Conservation (phyloP, 2,888 invertebrate species). For the Aphodius granarius region DNA sequence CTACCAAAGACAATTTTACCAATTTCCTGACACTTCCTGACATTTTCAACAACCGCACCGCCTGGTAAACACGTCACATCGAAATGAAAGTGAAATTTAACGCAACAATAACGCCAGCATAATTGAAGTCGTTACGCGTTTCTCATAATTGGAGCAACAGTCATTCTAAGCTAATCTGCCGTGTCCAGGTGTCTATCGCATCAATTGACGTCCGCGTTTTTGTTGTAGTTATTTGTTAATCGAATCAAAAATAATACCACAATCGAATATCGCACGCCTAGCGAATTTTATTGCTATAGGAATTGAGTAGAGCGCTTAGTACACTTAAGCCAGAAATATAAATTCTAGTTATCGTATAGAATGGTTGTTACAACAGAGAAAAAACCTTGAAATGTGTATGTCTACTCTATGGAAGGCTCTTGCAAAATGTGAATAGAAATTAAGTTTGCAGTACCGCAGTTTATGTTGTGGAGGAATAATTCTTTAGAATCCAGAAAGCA, state of each 20-base stretch:
- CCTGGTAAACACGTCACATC: neutral
- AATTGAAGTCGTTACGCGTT: neutral
- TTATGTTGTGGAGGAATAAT: too few species aligned
- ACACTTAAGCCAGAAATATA: neutral
- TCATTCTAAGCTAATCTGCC: neutral
- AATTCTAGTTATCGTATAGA: neutral
- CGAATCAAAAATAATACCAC: neutral
- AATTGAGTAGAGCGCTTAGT: neutral
- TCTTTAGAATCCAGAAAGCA: too few species aligned
- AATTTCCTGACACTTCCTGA: neutral
- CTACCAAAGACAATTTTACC: neutral
- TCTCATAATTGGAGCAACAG: neutral
- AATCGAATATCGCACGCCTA: neutral
- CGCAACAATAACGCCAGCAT: neutral
- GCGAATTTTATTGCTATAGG: neutral
- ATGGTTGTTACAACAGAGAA: neutral
- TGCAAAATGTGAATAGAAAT: neutral
- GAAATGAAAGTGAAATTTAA: neutral
- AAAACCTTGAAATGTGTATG: neutral
- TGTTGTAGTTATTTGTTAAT: neutral
- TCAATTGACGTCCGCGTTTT: neutral
- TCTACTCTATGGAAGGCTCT: neutral
- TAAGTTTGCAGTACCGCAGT: neutral
- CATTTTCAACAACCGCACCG: neutral
- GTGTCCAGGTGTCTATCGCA: neutral